Base-by-base conservation (phyloP, 2,888 invertebrate genomes). In the Octodonta nipae region DNA sequence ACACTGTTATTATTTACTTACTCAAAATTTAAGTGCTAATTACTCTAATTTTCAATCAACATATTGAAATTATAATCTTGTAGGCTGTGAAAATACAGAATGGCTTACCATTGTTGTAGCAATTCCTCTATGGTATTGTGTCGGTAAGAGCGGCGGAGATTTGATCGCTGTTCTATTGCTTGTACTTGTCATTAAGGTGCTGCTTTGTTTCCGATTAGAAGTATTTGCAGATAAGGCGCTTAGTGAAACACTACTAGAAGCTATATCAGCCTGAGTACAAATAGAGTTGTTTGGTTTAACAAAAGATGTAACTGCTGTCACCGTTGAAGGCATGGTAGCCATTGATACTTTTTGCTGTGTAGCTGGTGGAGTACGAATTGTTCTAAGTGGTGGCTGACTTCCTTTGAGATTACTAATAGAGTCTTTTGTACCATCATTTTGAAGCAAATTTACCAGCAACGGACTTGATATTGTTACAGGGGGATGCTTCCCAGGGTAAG, bases 361-460 rank as follows among this genome's bases (percentile, higher is more conserved):
- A 24, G 35, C 32, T 8, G 33, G 28, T 14, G 34, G 22, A 15
- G 24, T 10, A 25, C 28, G 15, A 14, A 26, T 27, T 5, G 63
- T 62, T 11, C 22, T 22, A n/a, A 22, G 10, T 11, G n/a, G n/a
- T 11, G 11, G 10, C n/a, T n/a, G n/a, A n/a, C n/a, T n/a, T 26
- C 51, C 41, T 59, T 30, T 28, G 13, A 36, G 25, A 30, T 62
- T 43, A 31, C 28, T 59, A 40, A 33, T 61, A 41, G 5, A 60
- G 60, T 42, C 60, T 57, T 34, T 50, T 22, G 55, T 51, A 28
- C 68, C 81, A 53, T 88, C 88, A 55, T 85, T 91, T 65, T 92
- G 91, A 49, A 92, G 67, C 45, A 92, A 65, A 62, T 92, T 92
- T 16, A 92, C 92, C 43, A 92, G 67, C 45, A 92, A 65, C 13